Percentiles rank a stretch among this genome's conserved stretches.
Evolutionary conservation across 2,888 invertebrate species (phyloP).

Genomic region (Cremastinae sp.): DNA sequence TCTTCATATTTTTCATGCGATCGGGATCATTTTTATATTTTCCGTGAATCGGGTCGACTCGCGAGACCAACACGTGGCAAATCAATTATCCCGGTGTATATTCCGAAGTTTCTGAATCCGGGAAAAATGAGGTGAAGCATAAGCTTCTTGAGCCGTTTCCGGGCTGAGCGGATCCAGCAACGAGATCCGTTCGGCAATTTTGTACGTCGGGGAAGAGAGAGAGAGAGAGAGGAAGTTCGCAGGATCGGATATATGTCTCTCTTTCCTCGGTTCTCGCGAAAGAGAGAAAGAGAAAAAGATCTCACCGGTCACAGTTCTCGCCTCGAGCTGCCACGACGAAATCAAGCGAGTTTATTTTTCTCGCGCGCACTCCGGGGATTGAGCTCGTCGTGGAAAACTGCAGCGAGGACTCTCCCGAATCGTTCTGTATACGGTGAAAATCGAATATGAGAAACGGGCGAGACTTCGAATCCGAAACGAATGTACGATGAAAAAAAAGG

Average conservation of each 20-base stretch:
- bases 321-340: conserved; percentile 36
- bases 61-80: background rate
- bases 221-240: too few species aligned
- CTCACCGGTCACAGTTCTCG: conserved; percentile 19
- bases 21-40: too few species aligned
- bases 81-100: background rate
- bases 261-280: too few species aligned
- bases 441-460: conserved; percentile 14
- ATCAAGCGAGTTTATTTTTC: conserved; percentile 47
- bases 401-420: conserved; percentile 14
- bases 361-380: conserved; percentile 47
- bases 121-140: too few species aligned
- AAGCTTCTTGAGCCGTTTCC: too few species aligned
- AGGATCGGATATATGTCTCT: conserved; percentile 18
- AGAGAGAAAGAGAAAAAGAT: conserved; percentile 22
- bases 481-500: conserved; percentile 17
- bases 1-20: too few species aligned
- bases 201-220: too few species aligned
- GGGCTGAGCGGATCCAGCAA: too few species aligned
- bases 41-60: background rate
- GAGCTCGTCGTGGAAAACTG: conserved; percentile 27
- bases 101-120: conserved; percentile 21
- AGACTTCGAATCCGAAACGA: conserved; percentile 1
- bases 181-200: too few species aligned
- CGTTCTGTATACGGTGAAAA: conserved; percentile 6